Conservation (phyloP, 2,797 vertebrate genomes). For the Oryzias dopingdopingensis region DNA sequence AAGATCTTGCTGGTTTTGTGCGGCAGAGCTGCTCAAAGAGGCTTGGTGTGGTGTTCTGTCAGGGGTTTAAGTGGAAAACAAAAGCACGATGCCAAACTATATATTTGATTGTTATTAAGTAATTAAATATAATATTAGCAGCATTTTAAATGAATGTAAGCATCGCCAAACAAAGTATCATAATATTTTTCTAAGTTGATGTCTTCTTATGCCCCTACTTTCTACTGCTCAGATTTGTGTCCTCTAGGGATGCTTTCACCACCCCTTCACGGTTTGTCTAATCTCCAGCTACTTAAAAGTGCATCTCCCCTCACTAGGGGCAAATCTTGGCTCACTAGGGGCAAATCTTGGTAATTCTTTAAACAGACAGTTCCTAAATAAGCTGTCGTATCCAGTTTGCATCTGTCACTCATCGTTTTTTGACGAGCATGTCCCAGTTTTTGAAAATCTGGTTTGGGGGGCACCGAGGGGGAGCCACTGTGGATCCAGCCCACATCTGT, state of each 20-base stretch:
- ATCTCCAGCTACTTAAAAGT: constrained; percentile 9
- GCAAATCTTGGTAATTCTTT: background rate
- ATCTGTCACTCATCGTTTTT: constrained; percentile 26
- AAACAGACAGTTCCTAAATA: constrained; percentile 10
- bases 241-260: background rate
- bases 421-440: constrained; percentile 16
- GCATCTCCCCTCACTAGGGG: background rate
- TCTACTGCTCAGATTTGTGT: background rate
- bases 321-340: too few species aligned
- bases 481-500: constrained; percentile 8
- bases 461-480: background rate
- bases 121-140: too few species aligned
- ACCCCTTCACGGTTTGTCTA: constrained; percentile 5
- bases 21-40: too few species aligned
- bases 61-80: too few species aligned
- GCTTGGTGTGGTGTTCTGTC: too few species aligned
- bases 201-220: background rate
- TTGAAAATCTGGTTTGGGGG: constrained; percentile 12
- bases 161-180: too few species aligned
- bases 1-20: too few species aligned
- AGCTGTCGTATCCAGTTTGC: constrained; percentile 32
- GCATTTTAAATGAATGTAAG: too few species aligned
- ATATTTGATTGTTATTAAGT: too few species aligned
- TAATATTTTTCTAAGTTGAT: too few species aligned
- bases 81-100: too few species aligned